A percentile compares a stretch with the other conserved stretches of the same genome.
Conservation (phyloP, 2,888 invertebrate genomes). For the Drosophila demipolita region DNA sequence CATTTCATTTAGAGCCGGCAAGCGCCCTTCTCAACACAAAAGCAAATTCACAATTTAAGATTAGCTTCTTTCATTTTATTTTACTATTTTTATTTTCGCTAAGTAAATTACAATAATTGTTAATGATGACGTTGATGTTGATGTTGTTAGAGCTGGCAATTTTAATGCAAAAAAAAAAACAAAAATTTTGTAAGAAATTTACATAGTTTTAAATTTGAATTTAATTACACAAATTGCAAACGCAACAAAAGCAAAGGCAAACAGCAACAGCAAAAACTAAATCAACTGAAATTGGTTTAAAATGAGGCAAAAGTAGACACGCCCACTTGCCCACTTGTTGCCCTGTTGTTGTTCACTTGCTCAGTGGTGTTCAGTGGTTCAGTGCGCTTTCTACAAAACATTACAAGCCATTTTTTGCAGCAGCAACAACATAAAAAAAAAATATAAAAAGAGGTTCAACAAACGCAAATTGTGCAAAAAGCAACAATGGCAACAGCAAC, state of each 20-base stretch:
- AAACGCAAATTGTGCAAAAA: conserved; percentile 78
- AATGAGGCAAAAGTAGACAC: conserved; percentile 56
- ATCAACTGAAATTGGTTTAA: conserved; percentile 55
- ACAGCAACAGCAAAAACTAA: conserved; percentile 19
- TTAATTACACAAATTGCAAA: conserved; percentile 76
- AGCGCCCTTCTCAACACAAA: conserved; percentile 36
- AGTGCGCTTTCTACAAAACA: conserved; percentile 73
- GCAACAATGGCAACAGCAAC: conserved; percentile 35
- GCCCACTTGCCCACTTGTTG: conserved; percentile 62
- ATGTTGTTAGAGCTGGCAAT: conserved; percentile 51
- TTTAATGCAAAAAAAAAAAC: conserved; percentile 67
- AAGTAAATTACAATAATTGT: conserved; percentile 79
- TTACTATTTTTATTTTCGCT: conserved; percentile 30
- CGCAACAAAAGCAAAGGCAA: conserved; percentile 42
- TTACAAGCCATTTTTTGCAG: conserved; percentile 63
- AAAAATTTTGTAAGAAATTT: conserved; percentile 70
- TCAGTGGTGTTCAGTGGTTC: conserved; percentile 44
- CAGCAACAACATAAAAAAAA: conserved; percentile 24
- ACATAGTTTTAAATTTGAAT: conserved; percentile 78
- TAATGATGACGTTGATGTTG: conserved; percentile 48
- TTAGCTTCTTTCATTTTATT: conserved; percentile 6
- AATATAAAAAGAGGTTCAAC: conserved; percentile 66
- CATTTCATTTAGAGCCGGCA: conserved; percentile 43
- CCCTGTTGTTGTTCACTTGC: conserved; percentile 22
- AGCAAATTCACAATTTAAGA: conserved; percentile 17